These are phyloP conservation scores for Copidosoma floridanum DNA, from an alignment of 1,140 invertebrate genomes.

Conservation along the genomic window DNA sequence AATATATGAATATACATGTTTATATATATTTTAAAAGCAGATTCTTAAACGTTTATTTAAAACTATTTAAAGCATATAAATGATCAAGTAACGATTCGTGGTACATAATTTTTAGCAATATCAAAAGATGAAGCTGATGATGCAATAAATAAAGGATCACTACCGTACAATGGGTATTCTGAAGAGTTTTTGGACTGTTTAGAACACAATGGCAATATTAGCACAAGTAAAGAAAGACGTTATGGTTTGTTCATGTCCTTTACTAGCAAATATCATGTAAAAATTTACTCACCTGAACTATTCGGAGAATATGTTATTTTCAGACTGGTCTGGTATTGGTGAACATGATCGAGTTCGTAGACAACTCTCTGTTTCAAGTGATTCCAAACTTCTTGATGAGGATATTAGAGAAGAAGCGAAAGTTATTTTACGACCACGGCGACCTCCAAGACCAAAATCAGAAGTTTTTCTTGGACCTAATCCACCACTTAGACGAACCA, in stretches of 20 bases:
- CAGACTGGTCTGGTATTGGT: constrained; percentile 76
- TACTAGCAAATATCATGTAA: background rate
- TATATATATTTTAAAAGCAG: no score
- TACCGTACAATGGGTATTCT: constrained; percentile 85
- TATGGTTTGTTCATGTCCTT: constrained; percentile 39
- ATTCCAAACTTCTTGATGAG: constrained; percentile 84
- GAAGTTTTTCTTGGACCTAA: constrained; percentile 75
- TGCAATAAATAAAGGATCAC: constrained; percentile 62
- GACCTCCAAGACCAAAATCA: constrained; percentile 84
- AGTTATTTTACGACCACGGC: constrained; percentile 82
- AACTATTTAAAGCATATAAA: no score
- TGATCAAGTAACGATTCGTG: no score
- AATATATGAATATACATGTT: no score
- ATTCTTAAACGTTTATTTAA: no score
- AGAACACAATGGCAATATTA: constrained; percentile 84
- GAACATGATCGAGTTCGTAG: constrained; percentile 79
- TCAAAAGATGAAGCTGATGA: constrained; percentile 75
- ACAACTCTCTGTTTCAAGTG: constrained; percentile 85
- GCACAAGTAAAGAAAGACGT: constrained; percentile 59
- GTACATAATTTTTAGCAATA: constrained; percentile 70
- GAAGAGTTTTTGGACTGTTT: constrained; percentile 87
- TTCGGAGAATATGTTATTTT: constrained; percentile 29
- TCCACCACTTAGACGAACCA: constrained; percentile 69
- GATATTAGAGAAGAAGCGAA: constrained; percentile 80
- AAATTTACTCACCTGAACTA: no score